Base-by-base conservation (phyloP, 2,113 vertebrate species). In the Oreochromis niloticus region DNA sequence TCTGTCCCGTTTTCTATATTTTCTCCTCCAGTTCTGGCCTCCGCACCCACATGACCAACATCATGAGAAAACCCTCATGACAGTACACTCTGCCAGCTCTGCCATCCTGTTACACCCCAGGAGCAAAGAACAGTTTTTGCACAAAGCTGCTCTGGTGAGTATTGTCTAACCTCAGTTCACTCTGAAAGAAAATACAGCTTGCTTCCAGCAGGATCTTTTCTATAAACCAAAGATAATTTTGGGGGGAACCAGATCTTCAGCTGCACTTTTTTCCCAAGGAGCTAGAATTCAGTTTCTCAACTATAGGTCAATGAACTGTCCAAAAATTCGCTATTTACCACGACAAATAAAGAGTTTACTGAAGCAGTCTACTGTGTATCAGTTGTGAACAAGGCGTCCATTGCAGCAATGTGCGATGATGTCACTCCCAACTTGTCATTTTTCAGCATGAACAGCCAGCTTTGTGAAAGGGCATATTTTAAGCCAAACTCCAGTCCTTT, bases 61-160 rank as follows among this genome's bases (percentile, higher is more conserved):
- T 84, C 92, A 93, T 88, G 80, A 91, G 82, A 83, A 89, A 87
- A 46, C 78, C 81, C 88, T 93, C 89, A 92, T 93, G 92, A 93
- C 87, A 84, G 81, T n/a, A 30, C 16, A 22, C 46, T 75, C n/a
- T 92, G 89, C 88, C 92, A 91, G 86, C 86, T 87, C 85, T 90
- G 71, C 88, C 88, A 90, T 86, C 82, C 86, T 68, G 36, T 84
- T 84, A 48, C 50, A 81, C 75, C 39, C 80, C 85, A 57, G 41
- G 56, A 85, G 79, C 57, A 61, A 32, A 50, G 73, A 78, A 32
- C 46, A 34, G 48, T 27, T 85, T 85, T 84, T 55, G 39, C 22
- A 87, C 43, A 71, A 54, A 83, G 57, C 32, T 84, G 39, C 57
- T 71, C 22, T 17, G 54, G 66, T 41, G 61, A 41, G 54, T 57